These are phyloP conservation scores for Limnephilus rhombicus DNA, from an alignment of 2,888 invertebrate genomes.

Conservation along the genomic window DNA sequence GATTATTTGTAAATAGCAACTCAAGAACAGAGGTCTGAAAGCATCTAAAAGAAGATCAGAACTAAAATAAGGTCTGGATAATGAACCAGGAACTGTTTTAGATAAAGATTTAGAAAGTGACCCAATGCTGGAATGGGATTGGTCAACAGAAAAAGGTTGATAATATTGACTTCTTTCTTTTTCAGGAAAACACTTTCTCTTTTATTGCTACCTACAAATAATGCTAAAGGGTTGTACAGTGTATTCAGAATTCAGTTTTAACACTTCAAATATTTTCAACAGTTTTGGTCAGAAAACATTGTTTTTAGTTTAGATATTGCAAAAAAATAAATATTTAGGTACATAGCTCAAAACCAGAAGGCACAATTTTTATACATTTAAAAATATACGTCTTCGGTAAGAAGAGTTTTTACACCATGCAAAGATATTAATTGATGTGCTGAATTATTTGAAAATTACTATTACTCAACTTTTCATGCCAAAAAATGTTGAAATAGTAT, in stretches of 20 bases:
- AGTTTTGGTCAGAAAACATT: background rate
- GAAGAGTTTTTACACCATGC: too few relatives aligned
- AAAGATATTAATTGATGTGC: too few relatives aligned
- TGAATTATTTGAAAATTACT: too few relatives aligned
- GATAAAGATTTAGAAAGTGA: conserved; percentile 54
- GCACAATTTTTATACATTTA: too few relatives aligned
- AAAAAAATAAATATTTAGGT: too few relatives aligned
- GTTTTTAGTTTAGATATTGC: background rate
- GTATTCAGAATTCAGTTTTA: background rate
- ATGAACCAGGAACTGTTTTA: conserved; percentile 17
- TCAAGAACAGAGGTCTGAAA: background rate
- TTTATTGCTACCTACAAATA: conserved; percentile 55
- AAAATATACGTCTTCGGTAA: too few relatives aligned
- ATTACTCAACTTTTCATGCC: too few relatives aligned
- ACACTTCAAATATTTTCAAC: background rate
- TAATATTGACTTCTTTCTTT: background rate
- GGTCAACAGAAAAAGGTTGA: conserved; percentile 46
- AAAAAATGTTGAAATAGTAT: too few relatives aligned
- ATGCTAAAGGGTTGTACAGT: conserved; percentile 29
- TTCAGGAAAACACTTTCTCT: conserved; percentile 58
- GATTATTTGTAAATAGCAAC: background rate
- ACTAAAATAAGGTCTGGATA: background rate
- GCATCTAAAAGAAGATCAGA: background rate
- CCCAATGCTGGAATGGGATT: conserved; percentile 19
- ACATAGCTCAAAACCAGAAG: too few relatives aligned